Evolutionary conservation across 1,140 invertebrate species (phyloP).

Genomic region (Brachionus manjavacas): DNA sequence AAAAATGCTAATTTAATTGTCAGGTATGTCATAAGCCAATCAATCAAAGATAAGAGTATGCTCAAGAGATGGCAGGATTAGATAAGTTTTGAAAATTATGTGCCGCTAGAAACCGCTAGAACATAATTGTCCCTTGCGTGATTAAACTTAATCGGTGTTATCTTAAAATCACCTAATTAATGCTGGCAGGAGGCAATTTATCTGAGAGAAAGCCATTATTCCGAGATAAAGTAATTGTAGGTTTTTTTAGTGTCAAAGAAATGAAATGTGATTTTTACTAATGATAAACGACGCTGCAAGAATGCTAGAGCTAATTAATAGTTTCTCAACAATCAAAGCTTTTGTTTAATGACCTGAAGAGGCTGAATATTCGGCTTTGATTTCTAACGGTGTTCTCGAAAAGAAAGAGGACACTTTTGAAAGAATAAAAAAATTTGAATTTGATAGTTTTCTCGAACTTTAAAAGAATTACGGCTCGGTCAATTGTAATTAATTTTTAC

Average conservation of each 20-base stretch:
- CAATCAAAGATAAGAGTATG: conserved; percentile 14
- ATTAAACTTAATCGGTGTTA: background rate
- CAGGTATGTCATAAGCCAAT: background rate
- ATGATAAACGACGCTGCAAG: background rate
- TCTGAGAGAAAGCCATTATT: background rate
- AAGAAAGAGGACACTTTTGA: conserved; percentile 18
- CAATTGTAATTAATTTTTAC: conserved; percentile 29
- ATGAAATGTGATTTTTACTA: background rate
- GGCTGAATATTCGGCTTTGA: background rate
- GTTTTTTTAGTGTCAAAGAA: conserved; percentile 9
- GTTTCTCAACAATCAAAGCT: conserved; percentile 38
- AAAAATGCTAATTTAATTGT: background rate
- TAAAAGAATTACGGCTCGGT: conserved; percentile 22
- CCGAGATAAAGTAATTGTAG: background rate
- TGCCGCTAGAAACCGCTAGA: background rate
- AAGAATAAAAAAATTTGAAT: conserved; percentile 31
- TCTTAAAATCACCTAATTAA: conserved; percentile 3
- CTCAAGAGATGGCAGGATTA: conserved; percentile 2
- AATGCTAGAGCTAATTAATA: conserved; percentile 12
- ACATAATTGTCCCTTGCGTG: conserved; percentile 9
- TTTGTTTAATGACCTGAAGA: conserved; percentile 39
- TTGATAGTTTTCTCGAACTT: conserved; percentile 38
- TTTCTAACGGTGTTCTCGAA: conserved; percentile 28
- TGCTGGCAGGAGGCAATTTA: conserved; percentile 14
- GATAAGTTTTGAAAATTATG: background rate